A percentile compares a stretch with the other conserved stretches of the same genome.
Conservation (phyloP, 1,140 invertebrate species). For the Leptestheria dahalacensis region DNA sequence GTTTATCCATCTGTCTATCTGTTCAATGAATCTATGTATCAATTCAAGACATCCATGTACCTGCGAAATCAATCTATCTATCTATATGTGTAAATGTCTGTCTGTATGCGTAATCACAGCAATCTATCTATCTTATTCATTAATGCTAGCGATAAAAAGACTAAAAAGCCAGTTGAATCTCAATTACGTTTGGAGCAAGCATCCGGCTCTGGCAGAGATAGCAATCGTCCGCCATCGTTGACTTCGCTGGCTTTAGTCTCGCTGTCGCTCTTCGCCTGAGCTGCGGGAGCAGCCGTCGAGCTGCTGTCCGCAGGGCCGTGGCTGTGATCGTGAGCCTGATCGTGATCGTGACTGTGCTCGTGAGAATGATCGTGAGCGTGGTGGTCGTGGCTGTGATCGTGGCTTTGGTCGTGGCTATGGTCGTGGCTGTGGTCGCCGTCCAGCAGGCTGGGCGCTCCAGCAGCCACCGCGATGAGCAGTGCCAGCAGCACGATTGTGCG, state of each 20-base stretch:
- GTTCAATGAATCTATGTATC: no score
- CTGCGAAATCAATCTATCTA: no score
- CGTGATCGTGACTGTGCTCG: background rate
- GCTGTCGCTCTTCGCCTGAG: background rate
- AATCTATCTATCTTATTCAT: no score
- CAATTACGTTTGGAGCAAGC: conserved; percentile 11
- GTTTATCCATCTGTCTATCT: no score
- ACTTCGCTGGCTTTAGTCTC: conserved; percentile 10
- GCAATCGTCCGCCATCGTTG: conserved; percentile 15
- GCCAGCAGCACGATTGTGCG: background rate
- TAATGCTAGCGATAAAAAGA: background rate
- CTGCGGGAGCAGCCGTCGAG: background rate
- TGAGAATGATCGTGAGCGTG: background rate
- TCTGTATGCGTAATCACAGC: no score
- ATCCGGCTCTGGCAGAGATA: conserved; percentile 11
- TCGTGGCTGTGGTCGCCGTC: background rate
- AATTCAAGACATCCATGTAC: no score
- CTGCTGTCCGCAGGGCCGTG: background rate
- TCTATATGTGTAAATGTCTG: no score
- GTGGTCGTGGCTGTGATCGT: conserved; percentile 4
- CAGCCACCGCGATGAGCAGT: background rate
- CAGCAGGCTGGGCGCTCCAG: background rate
- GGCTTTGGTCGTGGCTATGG: background rate
- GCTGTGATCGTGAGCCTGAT: background rate
- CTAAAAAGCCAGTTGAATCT: background rate